phyloP scores from a whole-genome alignment of 2,113 vertebrate species.

The Climacteris rufus region DNA sequence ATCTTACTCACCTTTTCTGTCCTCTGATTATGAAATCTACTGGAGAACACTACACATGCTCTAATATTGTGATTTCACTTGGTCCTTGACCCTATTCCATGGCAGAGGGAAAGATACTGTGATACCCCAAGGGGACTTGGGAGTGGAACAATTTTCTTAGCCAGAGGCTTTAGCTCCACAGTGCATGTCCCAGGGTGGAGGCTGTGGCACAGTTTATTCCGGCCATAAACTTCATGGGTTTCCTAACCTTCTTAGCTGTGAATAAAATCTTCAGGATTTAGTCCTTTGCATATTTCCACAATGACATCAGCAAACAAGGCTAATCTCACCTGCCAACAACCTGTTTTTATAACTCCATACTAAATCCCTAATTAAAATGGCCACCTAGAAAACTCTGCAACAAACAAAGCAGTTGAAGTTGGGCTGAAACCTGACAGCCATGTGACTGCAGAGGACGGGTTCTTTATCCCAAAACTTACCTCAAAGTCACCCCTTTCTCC shows the following conservation, averaged over 20 bases:
- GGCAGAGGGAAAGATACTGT: background rate
- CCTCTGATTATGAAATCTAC: constrained; percentile 36
- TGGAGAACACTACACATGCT: background rate
- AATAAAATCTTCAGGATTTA: background rate
- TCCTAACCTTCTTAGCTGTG: background rate
- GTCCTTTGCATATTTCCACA: background rate
- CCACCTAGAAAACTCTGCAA: background rate
- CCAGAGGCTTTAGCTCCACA: background rate
- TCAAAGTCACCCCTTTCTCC: background rate
- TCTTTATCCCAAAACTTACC: background rate
- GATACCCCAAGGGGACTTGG: background rate
- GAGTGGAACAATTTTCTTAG: background rate
- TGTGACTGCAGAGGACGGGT: background rate
- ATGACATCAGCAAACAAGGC: constrained; percentile 6
- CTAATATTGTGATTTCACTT: background rate
- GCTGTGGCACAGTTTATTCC: background rate
- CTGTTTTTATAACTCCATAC: background rate
- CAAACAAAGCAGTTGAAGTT: background rate
- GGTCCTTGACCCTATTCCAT: background rate
- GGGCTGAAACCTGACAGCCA: background rate
- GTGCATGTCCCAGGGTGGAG: background rate
- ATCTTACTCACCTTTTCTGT: constrained; percentile 58
- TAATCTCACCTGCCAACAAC: background rate
- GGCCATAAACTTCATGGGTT: background rate
- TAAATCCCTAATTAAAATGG: background rate